A percentile compares a stretch with the other conserved stretches of the same genome.
These are phyloP conservation scores for Myotis findleyi DNA, from an alignment of 2,797 vertebrate genomes.

Conservation along the genomic window DNA sequence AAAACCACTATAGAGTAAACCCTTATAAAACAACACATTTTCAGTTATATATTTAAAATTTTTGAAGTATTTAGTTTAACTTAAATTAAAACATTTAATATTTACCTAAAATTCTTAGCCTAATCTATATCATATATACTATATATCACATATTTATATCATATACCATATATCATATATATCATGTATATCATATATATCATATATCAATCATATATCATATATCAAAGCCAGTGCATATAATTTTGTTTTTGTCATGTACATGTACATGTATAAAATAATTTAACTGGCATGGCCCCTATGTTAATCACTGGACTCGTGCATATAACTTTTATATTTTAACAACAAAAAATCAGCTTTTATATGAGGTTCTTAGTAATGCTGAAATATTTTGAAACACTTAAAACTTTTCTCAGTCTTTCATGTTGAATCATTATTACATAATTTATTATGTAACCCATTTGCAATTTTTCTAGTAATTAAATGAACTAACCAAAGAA, in stretches of 20 bases:
- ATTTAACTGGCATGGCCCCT: not conserved
- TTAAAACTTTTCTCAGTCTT: constrained; percentile 38
- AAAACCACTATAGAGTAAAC: not conserved
- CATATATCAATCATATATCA: not conserved
- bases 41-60: not conserved
- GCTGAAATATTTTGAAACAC: constrained; percentile 15
- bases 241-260: not conserved
- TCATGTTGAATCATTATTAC: constrained; percentile 62
- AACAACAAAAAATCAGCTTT: not conserved
- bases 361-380: constrained; percentile 40
- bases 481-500: constrained; percentile 1
- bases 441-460: constrained; percentile 61
- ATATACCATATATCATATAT: not conserved
- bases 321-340: constrained; percentile 2
- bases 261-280: not conserved
- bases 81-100: constrained; percentile 6
- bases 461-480: constrained; percentile 25
- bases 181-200: not conserved
- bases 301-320: not conserved
- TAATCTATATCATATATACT: not conserved
- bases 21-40: not conserved
- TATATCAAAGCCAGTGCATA: not conserved
- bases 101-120: constrained; percentile 5
- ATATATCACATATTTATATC: not conserved
- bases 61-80: not conserved